Conservation (phyloP, 1,140 invertebrate species). For the Teleopsis dalmanni region DNA sequence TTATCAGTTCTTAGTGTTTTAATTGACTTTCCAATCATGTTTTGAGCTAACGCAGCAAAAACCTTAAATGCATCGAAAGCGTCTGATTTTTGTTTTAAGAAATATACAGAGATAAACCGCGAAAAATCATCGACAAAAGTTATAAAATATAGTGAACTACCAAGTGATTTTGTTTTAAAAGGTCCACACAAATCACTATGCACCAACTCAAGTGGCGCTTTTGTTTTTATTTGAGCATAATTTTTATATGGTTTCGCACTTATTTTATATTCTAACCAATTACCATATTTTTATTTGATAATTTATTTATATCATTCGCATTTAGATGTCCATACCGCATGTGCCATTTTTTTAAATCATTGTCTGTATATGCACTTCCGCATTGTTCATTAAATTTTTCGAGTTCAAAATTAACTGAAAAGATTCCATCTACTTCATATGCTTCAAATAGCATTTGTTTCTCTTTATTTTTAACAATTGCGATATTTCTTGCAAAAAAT, state of each 20-base stretch:
- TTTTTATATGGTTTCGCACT: slow-evolving; percentile 1
- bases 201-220: background rate
- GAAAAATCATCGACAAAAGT: slow-evolving; percentile 1
- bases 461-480: no score
- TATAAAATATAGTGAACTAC: background rate
- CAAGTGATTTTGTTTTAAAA: background rate
- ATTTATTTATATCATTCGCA: no score
- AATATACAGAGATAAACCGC: background rate
- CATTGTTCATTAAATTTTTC: no score
- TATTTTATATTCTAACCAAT: slow-evolving; percentile 4
- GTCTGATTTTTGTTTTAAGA: background rate
- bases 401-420: no score
- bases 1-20: slow-evolving; percentile 2
- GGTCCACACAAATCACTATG: background rate
- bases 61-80: slow-evolving; percentile 1
- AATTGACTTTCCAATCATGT: background rate
- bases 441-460: no score
- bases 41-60: background rate
- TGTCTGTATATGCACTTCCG: no score
- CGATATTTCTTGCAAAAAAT: no score
- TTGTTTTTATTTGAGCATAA: background rate
- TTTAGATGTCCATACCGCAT: no score
- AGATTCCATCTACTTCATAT: no score
- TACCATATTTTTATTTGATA: no score
- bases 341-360: no score